Evolutionary conservation across 1,140 invertebrate genomes (phyloP), one percentile per base, ranked within the genome.

Genomic region (Lerema accius): DNA sequence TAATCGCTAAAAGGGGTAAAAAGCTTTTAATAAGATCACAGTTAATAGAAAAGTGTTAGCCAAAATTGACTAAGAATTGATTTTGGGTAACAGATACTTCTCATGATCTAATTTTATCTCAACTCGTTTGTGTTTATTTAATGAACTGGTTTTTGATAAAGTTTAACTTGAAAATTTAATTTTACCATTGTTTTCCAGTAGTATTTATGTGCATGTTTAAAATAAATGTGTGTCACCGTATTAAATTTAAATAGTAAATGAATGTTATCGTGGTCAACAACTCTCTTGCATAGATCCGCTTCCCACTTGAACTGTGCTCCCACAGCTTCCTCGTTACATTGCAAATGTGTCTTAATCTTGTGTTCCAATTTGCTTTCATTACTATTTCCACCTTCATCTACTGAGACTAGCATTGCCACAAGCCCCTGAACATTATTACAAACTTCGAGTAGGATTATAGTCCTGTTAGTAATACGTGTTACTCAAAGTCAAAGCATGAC

Each of bases 241-340:
- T 37, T 11, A 37, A 11, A 37, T 37, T 37, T 37, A n/a, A 37
- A 37, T 37, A 37, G 1, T 1, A 37, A 37, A 11, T 37, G 4
- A 37, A 11, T 37, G 0, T 51, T 15, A 13, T 40, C 40, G 51
- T 43, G 7, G 17, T 43, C 35, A 26, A 15, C 39, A 23, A 55
- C 11, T 55, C 14, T 43, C 6, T 37, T 37, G 42, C 11, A 13
- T 37, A 35, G 55, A 58, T 58, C 55, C 42, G 55, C 42, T 46
- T 6, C 55, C 55, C 28, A 59, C 42, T 16, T 23, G 15, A n/a
- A 58, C 14, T 48, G 26, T 0, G 35, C 55, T 59, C 43, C 55
- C 43, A 46, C 55, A 46, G 23, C 46, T 59, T 59, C 55, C 55
- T 59, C 10, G 26, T 59, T 59, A 59, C 16, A 5, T 59, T 51